Evolutionary conservation across 2,113 vertebrate genomes (phyloP).

Genomic region (Semicossyphus pulcher): DNA sequence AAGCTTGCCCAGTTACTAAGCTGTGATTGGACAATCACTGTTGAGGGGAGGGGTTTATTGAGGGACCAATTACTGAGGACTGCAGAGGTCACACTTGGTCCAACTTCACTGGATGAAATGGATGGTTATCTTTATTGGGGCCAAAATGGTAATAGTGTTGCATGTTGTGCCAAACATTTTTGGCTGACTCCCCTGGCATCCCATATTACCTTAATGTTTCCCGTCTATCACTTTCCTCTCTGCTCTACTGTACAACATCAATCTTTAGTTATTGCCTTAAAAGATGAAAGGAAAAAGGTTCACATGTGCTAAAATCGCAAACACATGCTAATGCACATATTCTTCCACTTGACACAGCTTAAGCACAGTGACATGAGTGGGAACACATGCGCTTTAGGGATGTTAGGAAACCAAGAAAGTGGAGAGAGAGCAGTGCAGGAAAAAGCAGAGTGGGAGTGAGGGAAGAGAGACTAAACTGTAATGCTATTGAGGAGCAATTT

Average conservation of each 20-base stretch:
- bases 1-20: neutral
- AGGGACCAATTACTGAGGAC: constrained; percentile 7
- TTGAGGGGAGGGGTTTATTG: neutral
- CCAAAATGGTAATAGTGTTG: constrained; percentile 22
- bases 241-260: constrained; percentile 13
- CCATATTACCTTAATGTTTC: constrained; percentile 12
- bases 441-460: constrained; percentile 73
- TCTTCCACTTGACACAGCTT: constrained; percentile 64
- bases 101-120: neutral
- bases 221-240: constrained; percentile 22
- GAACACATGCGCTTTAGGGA: constrained; percentile 58
- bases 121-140: constrained; percentile 2
- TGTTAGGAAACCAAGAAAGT: constrained; percentile 59
- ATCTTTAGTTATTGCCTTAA: constrained; percentile 27
- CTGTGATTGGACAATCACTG: neutral
- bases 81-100: constrained; percentile 30
- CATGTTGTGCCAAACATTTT: constrained; percentile 21
- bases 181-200: constrained; percentile 14
- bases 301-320: constrained; percentile 20
- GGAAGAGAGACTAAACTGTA: constrained; percentile 66
- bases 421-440: constrained; percentile 48
- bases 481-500: constrained; percentile 80
- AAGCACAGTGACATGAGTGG: constrained; percentile 63
- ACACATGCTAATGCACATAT: constrained; percentile 30
- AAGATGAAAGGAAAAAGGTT: neutral